A percentile compares a stretch with the other conserved stretches of the same genome.
Evolutionary conservation across 2,797 vertebrate genomes (phyloP).

Genomic region (Lepilemur ruficaudatus): DNA sequence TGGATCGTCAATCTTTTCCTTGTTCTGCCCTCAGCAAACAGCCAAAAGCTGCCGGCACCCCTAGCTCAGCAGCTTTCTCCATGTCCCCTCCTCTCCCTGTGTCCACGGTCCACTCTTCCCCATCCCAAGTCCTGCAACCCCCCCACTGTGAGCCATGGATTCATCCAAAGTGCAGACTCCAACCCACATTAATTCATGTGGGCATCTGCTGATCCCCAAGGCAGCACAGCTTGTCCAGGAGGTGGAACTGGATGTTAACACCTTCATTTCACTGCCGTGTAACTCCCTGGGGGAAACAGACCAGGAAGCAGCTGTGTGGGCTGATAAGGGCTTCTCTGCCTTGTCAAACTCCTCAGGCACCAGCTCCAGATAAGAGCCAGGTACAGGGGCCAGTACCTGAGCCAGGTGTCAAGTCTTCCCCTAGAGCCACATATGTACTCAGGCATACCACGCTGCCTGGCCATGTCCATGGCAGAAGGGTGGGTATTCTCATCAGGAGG

Average conservation of each 20-base stretch:
- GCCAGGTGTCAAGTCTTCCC: not conserved
- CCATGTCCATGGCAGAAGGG: not conserved
- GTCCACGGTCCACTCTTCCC: not conserved
- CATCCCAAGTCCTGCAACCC: not conserved
- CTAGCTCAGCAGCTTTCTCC: not conserved
- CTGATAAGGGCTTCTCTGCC: conserved; percentile 8
- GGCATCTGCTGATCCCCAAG: not conserved
- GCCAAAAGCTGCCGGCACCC: not conserved
- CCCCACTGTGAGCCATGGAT: not conserved
- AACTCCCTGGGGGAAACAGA: not conserved
- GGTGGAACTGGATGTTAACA: not conserved
- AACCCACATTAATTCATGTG: not conserved
- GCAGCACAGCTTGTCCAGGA: not conserved
- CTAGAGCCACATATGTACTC: not conserved
- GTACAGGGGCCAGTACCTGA: not conserved
- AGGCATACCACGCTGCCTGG: fast-evolving
- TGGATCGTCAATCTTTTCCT: not conserved
- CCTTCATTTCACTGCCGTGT: not conserved
- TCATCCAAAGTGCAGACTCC: not conserved
- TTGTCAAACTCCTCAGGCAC: not conserved
- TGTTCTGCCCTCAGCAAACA: not conserved
- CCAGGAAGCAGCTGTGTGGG: conserved; percentile 39
- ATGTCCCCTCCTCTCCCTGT: not conserved
- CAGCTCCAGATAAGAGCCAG: not conserved
- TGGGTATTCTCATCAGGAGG: not conserved